Evolutionary conservation across 2,113 vertebrate genomes (phyloP).

Genomic region (Oncorhynchus clarkii): DNA sequence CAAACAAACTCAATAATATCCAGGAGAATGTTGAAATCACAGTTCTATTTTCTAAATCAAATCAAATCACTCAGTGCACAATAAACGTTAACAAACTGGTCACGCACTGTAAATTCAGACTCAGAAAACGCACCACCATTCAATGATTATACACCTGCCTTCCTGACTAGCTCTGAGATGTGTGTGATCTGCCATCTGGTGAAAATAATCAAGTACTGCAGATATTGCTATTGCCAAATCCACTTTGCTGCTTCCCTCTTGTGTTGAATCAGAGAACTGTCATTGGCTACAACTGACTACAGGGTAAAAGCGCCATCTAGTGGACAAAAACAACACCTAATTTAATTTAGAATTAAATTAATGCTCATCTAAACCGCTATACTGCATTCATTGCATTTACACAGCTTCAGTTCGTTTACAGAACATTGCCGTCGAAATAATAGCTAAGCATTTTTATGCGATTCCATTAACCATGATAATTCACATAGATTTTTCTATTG

Average conservation of each 20-base stretch:
- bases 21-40: neutral
- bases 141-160: neutral
- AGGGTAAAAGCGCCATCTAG: slow-evolving; percentile 7
- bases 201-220: slow-evolving; percentile 18
- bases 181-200: slow-evolving; percentile 18
- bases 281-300: neutral
- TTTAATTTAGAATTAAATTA: neutral
- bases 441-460: neutral
- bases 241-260: neutral
- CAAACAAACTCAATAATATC: neutral
- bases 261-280: neutral
- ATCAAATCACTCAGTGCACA: neutral
- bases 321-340: neutral
- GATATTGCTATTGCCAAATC: neutral
- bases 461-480: neutral
- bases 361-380: neutral
- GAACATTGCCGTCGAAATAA: neutral
- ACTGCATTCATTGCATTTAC: neutral
- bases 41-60: neutral
- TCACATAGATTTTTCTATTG: too few relatives aligned
- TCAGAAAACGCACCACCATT: neutral
- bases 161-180: neutral
- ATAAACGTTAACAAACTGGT: neutral
- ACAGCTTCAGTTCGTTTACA: neutral
- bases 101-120: neutral